A percentile compares a stretch with the other conserved stretches of the same genome.
These are phyloP conservation scores for Caenorhabditis virilis DNA, from an alignment of 2,888 invertebrate species.

Conservation along the genomic window DNA sequence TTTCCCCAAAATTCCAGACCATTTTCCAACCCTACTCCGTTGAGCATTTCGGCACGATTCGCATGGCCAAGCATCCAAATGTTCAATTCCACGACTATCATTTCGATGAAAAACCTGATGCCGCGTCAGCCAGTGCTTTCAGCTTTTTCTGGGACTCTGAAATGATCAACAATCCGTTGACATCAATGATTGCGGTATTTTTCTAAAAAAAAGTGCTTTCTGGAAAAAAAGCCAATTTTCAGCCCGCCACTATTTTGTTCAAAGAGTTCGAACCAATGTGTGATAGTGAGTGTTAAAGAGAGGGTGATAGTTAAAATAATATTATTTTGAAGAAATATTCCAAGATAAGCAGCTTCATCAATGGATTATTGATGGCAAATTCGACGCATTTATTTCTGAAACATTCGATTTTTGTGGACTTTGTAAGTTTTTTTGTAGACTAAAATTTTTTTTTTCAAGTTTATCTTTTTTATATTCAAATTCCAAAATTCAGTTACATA, in stretches of 20 bases:
- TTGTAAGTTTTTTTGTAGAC: constrained; percentile 5
- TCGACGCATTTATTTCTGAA: constrained; percentile 15
- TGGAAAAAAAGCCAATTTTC: too few relatives aligned
- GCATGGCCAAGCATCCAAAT: too few relatives aligned
- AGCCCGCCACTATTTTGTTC: not conserved
- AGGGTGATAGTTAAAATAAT: not conserved
- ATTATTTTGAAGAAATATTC: not conserved
- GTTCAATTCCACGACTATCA: too few relatives aligned
- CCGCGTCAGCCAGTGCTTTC: too few relatives aligned
- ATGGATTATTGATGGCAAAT: constrained; percentile 10
- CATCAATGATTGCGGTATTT: too few relatives aligned
- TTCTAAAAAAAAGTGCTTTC: too few relatives aligned
- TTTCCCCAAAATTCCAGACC: too few relatives aligned
- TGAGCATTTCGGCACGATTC: too few relatives aligned
- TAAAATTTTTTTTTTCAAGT: constrained; percentile 3
- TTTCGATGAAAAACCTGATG: too few relatives aligned
- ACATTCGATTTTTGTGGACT: constrained; percentile 36
- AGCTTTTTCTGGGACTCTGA: not conserved
- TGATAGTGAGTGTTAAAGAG: not conserved
- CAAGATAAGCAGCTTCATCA: constrained; percentile 1
- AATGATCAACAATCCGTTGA: not conserved
- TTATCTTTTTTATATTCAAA: not conserved
- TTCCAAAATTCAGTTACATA: too few relatives aligned
- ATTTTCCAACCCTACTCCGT: too few relatives aligned
- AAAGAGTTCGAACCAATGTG: not conserved